Base-by-base conservation (phyloP, 2,888 invertebrate genomes). In the Tridacna crocea region DNA sequence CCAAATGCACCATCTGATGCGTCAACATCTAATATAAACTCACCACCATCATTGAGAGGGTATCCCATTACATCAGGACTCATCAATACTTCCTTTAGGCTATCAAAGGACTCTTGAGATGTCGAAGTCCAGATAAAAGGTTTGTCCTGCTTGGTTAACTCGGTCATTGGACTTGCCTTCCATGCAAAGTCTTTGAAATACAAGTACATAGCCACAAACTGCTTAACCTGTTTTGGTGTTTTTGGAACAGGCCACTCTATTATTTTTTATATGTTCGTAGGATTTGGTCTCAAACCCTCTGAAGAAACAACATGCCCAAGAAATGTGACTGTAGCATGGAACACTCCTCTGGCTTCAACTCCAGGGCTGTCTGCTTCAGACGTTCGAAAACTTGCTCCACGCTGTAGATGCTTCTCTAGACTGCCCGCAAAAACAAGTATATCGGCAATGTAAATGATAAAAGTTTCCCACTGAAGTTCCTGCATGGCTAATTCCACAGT, bases 11-110 rank as follows among this genome's bases (percentile, higher is more conserved):
- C 27, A 22, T 55, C 79, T 36, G 75, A 73, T 12, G 84, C 84
- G 55, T 87, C 82, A n/a, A 76, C 78, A 48, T 87, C 80, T 63
- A 88, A 22, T 2, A 79, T n/a, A n/a, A n/a, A n/a, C n/a, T n/a
- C n/a, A n/a, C n/a, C n/a, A n/a, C n/a, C n/a, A n/a, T n/a, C n/a
- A 24, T 80, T 55, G 24, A n/a, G n/a, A 19, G 88, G 87, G 74
- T 82, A 83, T 6, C 79, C 86, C 80, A 86, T 73, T 22, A 87
- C 63, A 12, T 78, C 61, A 19, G 84, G 60, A 13, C 75, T 61
- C 0, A 66, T 73, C 19, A 85, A 48, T 22, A 17, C n/a, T 17
- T 46, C 10, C 66, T 83, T 85, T 0, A 85, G 51, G 0, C 24
- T 65, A 15, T 75, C 26, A 68, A 88, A 88, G n/a, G 85, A 72